These are phyloP conservation scores for Carassius gibelio DNA, from an alignment of 2,113 vertebrate genomes.

Conservation along the genomic window DNA sequence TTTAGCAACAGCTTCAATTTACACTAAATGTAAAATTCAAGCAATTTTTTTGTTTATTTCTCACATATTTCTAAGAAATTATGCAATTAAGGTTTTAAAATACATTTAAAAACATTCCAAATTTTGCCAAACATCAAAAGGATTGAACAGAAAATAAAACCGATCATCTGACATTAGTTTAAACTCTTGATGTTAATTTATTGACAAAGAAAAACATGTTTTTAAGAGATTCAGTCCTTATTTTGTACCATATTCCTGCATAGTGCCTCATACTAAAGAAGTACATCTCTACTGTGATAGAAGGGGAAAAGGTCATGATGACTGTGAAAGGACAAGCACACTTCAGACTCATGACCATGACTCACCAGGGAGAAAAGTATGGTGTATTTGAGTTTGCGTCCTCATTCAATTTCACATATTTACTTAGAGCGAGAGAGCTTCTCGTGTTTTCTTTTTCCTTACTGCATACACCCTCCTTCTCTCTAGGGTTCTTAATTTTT, in stretches of 20 bases:
- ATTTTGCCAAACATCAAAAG: not conserved
- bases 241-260: not conserved
- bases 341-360: slow-evolving; percentile 10
- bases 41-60: not conserved
- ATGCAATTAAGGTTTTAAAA: not conserved
- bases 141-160: not conserved
- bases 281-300: not conserved
- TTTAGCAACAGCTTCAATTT: not conserved
- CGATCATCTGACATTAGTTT: not conserved
- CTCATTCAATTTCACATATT: slow-evolving; percentile 48
- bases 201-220: not conserved
- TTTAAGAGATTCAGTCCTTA: not conserved
- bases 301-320: slow-evolving; percentile 7
- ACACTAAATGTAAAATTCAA: not conserved
- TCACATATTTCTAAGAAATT: not conserved
- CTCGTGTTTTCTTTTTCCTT: not conserved
- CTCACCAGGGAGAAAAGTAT: slow-evolving; percentile 25
- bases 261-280: not conserved
- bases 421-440: slow-evolving; percentile 44
- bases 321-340: slow-evolving; percentile 41
- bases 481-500: slow-evolving; percentile 35
- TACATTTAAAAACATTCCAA: not conserved
- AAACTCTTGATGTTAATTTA: not conserved
- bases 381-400: slow-evolving; percentile 36
- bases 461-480: not conserved